Percentiles rank a stretch among this genome's conserved stretches.
Conservation (phyloP, 1,140 invertebrate genomes). For the Akabosia matsudoensis region DNA sequence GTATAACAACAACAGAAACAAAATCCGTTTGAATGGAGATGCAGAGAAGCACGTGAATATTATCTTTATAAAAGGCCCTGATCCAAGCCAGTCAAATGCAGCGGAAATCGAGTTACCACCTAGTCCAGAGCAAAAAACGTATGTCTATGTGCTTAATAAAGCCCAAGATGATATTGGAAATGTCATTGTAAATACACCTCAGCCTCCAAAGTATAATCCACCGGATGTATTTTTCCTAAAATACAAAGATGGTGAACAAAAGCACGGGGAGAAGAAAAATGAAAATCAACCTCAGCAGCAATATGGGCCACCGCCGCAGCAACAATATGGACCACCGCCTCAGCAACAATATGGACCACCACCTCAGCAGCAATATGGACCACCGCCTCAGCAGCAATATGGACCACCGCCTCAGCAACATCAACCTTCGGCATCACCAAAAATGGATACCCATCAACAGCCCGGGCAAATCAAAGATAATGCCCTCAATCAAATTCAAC, state of each 20-base stretch:
- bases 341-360: neutral
- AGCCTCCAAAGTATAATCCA: constrained; percentile 15
- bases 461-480: neutral
- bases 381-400: neutral
- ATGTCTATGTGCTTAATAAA: constrained; percentile 3
- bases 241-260: constrained; percentile 3
- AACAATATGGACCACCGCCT: neutral
- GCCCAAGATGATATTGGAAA: neutral
- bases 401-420: neutral
- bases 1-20: neutral
- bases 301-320: neutral
- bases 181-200: neutral
- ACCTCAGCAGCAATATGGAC: neutral
- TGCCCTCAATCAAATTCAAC: neutral
- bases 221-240: constrained; percentile 29
- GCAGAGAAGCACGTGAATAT: constrained; percentile 33
- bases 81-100: neutral
- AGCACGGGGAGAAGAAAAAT: too few relatives aligned
- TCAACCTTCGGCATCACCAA: neutral
- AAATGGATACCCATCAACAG: neutral
- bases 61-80: constrained; percentile 28
- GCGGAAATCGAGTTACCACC: constrained; percentile 4
- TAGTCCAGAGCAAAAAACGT: constrained; percentile 7
- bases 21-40: constrained; percentile 19
- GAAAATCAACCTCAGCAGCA: neutral